A percentile compares a stretch with the other conserved stretches of the same genome.
Evolutionary conservation across 2,797 vertebrate genomes (phyloP).

Genomic region (Varecia variegata): DNA sequence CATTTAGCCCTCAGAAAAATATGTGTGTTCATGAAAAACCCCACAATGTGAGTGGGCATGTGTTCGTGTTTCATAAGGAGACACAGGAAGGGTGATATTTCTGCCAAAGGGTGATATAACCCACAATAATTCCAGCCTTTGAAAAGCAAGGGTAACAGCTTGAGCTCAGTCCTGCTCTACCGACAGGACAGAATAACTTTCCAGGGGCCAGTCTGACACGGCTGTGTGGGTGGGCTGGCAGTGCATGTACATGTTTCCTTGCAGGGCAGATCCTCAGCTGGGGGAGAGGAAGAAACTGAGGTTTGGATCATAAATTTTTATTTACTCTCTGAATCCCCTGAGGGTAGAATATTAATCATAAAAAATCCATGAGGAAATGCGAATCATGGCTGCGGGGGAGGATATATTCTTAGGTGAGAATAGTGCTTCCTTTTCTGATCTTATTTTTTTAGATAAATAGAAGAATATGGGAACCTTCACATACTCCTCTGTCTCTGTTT

Average conservation of each 20-base stretch:
- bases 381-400: background rate
- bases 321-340: constrained; percentile 18
- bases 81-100: constrained; percentile 22
- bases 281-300: background rate
- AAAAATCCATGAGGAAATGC: background rate
- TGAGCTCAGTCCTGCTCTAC: background rate
- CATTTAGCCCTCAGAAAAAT: background rate
- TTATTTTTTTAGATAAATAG: constrained; percentile 36
- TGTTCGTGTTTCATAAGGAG: background rate
- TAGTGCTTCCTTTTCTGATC: background rate
- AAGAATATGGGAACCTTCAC: background rate
- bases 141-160: constrained; percentile 11
- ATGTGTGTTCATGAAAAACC: background rate
- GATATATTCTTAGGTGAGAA: background rate
- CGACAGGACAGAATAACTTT: background rate
- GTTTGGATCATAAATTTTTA: constrained; percentile 38
- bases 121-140: background rate
- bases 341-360: background rate
- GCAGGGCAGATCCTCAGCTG: background rate
- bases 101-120: constrained; percentile 15
- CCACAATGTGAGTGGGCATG: background rate
- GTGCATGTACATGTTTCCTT: background rate
- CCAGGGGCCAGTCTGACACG: background rate
- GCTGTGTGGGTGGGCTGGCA: background rate
- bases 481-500: background rate